Evolutionary conservation across 2,888 invertebrate species (phyloP), one percentile per base, ranked within the genome.

Genomic region (Herminia tarsipennalis): DNA sequence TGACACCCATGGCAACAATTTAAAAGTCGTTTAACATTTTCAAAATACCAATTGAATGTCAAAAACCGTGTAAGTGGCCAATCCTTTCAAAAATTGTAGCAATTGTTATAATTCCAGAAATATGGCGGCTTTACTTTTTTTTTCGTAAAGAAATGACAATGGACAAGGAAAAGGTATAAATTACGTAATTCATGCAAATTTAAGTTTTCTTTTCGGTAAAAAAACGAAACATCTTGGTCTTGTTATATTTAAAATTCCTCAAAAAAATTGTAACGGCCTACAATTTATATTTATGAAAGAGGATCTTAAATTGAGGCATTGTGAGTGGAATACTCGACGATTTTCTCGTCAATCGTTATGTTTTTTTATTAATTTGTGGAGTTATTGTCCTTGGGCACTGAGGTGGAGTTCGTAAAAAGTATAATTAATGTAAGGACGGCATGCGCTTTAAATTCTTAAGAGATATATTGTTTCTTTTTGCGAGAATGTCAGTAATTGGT

Each of bases 121-220:
- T 20, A 35, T 9, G 9, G 4, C 5, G n/a, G 18, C 18, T 24
- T 18, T 16, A 24, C 16, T 1, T 9, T 14, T 39, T 34, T 17
- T 39, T 29, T 22, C 9, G 61, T n/a, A n/a, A n/a, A n/a, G n/a
- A 33, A 71, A 76, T 73, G 69, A 72, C 73, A 78, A 76, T 71
- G 70, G 59, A 62, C 52, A 56, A 53, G 48, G 50, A 66, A 63
- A 57, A 57, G 49, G 66, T 70, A 73, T 75, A 76, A 84, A 84
- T 83, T 81, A 77, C 73, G 66, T 78, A 81, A 84, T 82, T 83
- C 70, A 84, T 81, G 82, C 72, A 81, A 83, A 83, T 81, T 79
- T 68, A 41, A 59, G 70, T 69, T 58, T 64, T 66, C 60, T 68
- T 52, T 60, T 59, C 55, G 50, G 47, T 53, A 52, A 62, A 55